phyloP scores from a whole-genome alignment of 2,113 vertebrate species.

The Varanus salvator region DNA sequence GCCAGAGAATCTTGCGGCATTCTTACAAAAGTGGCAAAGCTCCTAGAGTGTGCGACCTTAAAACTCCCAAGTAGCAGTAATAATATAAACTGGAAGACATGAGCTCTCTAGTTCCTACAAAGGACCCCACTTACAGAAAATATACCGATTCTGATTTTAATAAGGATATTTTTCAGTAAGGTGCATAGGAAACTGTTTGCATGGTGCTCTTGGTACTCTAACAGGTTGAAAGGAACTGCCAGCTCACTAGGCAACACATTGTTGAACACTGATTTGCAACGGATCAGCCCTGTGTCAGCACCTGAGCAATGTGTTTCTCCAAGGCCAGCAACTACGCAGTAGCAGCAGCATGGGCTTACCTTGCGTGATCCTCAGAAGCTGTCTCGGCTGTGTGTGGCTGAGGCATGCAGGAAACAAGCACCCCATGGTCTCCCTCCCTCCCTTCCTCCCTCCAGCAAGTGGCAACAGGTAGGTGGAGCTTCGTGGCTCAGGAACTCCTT shows the following conservation, averaged over 20 bases:
- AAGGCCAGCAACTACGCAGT: not conserved
- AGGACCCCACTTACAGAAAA: not conserved
- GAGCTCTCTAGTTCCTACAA: not conserved
- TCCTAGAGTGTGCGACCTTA: accelerated
- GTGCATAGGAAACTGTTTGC: not conserved
- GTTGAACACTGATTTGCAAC: not conserved
- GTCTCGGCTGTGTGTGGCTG: not conserved
- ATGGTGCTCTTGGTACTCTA: not conserved
- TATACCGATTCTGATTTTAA: not conserved
- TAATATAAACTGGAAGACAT: not conserved
- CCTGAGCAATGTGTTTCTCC: not conserved
- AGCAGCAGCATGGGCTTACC: not conserved
- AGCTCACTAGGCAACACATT: not conserved
- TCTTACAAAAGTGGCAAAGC: not conserved
- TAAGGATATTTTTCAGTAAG: not conserved
- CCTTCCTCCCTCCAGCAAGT: conserved; percentile 4
- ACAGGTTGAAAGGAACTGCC: not conserved
- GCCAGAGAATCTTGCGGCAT: not conserved
- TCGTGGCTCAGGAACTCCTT: no score
- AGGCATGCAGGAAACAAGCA: not conserved
- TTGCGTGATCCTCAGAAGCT: not conserved
- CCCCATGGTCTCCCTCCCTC: not conserved
- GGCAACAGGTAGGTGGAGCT: not conserved
- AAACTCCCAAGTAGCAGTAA: not conserved
- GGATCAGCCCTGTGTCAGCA: not conserved